phyloP scores from a whole-genome alignment of 92 coral and sea anemone species.

The Palythoa heliodiscus region DNA sequence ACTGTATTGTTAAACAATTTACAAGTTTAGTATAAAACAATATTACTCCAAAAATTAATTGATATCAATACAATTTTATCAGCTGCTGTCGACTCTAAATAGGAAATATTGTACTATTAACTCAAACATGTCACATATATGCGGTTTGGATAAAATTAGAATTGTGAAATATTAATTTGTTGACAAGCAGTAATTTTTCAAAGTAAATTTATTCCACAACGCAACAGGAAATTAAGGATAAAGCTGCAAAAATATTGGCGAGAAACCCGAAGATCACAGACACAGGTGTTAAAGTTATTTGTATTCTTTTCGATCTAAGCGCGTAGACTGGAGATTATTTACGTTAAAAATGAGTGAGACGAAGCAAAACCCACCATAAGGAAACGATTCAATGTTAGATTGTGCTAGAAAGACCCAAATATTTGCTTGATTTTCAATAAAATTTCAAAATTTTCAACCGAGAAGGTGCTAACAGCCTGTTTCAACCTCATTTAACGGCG shows the following conservation, averaged over 20 bases:
- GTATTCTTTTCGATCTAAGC: background rate
- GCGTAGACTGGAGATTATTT: background rate
- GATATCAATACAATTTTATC: background rate
- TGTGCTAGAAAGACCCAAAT: background rate
- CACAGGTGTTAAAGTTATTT: background rate
- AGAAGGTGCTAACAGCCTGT: background rate
- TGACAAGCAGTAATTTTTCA: background rate
- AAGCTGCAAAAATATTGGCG: background rate
- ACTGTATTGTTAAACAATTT: background rate
- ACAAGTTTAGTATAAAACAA: background rate
- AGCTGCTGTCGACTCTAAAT: background rate
- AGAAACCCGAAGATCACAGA: background rate
- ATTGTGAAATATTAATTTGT: slow-evolving; percentile 20
- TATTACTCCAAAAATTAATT: background rate
- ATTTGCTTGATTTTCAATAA: background rate
- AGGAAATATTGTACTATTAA: background rate
- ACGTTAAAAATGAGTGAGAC: background rate
- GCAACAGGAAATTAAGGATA: background rate
- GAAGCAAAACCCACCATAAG: background rate
- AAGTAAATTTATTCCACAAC: background rate
- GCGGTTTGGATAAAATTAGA: background rate
- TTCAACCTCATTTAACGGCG: background rate
- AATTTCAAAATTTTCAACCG: background rate
- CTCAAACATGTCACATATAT: background rate
- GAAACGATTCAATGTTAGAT: background rate